Evolutionary conservation across 2,797 vertebrate species (phyloP), one percentile per base, ranked within the genome.

Genomic region (Threskiornis aethiopicus): DNA sequence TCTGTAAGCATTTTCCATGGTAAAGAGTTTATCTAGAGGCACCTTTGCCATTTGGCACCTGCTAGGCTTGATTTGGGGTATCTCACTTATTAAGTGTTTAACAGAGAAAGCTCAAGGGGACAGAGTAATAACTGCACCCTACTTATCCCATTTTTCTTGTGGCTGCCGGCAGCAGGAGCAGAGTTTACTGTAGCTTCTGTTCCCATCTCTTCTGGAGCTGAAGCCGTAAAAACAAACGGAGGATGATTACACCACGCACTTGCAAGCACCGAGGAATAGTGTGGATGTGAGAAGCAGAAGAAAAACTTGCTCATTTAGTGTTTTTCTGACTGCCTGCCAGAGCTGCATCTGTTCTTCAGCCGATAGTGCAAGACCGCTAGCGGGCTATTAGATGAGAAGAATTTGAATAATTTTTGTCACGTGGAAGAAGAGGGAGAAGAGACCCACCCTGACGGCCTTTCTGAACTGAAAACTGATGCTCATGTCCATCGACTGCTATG

Each of bases 321-420:
- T 47, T 94, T 95, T 92, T 7, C 96, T 93, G 84, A 22, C 41
- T 25, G 90, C 66, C 46, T 96, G 93, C 96, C 96, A 95, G 71
- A 73, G 71, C 67, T 80, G 92, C 90, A 91, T 96, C 93, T 94
- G 96, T 87, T 95, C 71, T 58, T 70, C 28, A 41, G 72, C 88
- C 8, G 1, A 66, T 11, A 18, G 78, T 5, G 10, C 49, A 13
- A 71, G 47, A 28, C 41, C 4, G 0, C 69, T 85, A 77, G 66
- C 86, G 92, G 96, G 55, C 75, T 94, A 31, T 55, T 57, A 39
- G 57, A 59, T 24, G 75, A 66, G 92, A 93, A 57, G 84, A 93
- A 93, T 91, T 51, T 4, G 4, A 70, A 17, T 57, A 5, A 51
- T 87, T 96, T 89, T 67, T 85, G 59, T 90, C 67, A 67, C 0